phyloP scores from a whole-genome alignment of 2,888 invertebrate species.

The Seira musarum region DNA sequence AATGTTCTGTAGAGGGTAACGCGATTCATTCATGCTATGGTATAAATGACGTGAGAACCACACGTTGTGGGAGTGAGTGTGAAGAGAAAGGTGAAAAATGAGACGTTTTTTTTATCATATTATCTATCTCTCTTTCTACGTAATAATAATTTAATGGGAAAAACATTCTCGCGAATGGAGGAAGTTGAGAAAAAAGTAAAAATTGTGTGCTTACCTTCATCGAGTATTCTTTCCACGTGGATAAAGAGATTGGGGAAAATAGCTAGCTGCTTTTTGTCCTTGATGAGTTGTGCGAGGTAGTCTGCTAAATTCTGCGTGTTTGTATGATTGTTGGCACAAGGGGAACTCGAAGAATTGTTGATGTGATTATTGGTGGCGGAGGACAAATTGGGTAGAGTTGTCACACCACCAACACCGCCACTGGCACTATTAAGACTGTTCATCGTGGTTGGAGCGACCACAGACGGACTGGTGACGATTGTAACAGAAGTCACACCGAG shows the following conservation, averaged over 20 bases:
- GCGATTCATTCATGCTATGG: not conserved
- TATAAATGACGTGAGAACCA: conserved; percentile 12
- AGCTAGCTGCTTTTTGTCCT: conserved; percentile 99
- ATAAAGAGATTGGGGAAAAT: conserved; percentile 99
- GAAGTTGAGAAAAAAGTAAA: too few species aligned
- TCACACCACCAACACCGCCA: conserved; percentile 61
- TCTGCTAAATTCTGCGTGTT: conserved; percentile 98
- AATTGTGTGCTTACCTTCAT: conserved; percentile 99
- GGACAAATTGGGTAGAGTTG: conserved; percentile 55
- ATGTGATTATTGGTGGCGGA: conserved; percentile 52
- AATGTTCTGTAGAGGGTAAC: not conserved
- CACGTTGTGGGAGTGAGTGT: conserved; percentile 3
- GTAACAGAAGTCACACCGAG: conserved; percentile 68
- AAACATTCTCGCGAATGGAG: conserved; percentile 1
- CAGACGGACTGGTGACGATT: conserved; percentile 68
- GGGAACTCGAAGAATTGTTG: conserved; percentile 59
- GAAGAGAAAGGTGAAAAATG: conserved; percentile 11
- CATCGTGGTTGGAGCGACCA: conserved; percentile 65
- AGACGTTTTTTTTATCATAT: not conserved
- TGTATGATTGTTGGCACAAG: conserved; percentile 71
- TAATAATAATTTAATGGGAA: not conserved
- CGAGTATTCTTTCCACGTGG: conserved; percentile 98
- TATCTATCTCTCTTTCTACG: too few species aligned
- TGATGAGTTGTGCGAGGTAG: conserved; percentile 99
- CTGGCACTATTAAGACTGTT: conserved; percentile 68